Base-by-base conservation (phyloP, 1,140 invertebrate species). In the Cydia amplana region DNA sequence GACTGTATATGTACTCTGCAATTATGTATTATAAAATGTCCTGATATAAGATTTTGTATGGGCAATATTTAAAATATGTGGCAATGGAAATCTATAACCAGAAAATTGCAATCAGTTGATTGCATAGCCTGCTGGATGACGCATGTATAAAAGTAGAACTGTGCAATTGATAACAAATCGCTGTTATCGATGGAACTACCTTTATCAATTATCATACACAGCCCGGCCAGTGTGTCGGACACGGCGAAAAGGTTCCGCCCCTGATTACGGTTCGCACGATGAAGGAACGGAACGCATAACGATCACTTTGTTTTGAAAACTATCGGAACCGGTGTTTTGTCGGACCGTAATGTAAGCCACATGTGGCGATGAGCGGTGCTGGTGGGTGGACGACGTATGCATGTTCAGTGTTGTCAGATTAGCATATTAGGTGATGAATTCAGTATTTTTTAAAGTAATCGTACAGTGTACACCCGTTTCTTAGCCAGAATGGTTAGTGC, bases 291-390 rank as follows among this genome's bases (percentile, higher is more conserved):
- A 60, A 10, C 55, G 55, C n/a, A 60, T 60, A 60, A 60, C 55
- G 55, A 10, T 60, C 20, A 12, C 36, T 1, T 70, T 70, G 65
- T 70, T 70, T 36, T 70, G 65, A 18, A 43, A 70, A 70, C 32
- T 70, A 70, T 70, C 32, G n/a, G 36, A 18, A 70, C 32, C 55
- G 32, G 65, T 70, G 32, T 70, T 36, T 18, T 40, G 65, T n/a
- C n/a, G 65, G 14, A 70, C 14, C 32, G 32, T 36, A 40, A 70
- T 40, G 65, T 40, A 70, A 70, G 65, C 32, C 65, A 70, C 64
- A 67, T 67, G 64, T 36, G 64, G 64, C 64, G 64, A 67, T 40
- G 65, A 18, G 65, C 28, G 25, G 36, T n/a, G 65, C 64, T 14
- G 23, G 63, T 36, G 28, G 18, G 72, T 18, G 72, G 46, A 49